Evolutionary conservation across 2,888 invertebrate species (phyloP), one percentile per base, ranked within the genome.

Genomic region (Diplazon laetatorius): DNA sequence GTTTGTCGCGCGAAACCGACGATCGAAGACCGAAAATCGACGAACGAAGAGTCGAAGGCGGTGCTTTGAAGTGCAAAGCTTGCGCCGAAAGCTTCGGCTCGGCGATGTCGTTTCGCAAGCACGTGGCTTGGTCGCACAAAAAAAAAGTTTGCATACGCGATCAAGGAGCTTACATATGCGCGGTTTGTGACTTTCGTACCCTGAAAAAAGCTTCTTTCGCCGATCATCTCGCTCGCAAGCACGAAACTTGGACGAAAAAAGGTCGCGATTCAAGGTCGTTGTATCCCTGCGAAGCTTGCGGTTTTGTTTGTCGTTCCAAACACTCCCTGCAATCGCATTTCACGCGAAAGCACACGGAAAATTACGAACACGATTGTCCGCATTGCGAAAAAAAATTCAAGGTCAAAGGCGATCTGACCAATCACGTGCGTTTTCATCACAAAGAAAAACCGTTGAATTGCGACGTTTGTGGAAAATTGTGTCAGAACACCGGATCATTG

Each of bases 261-360:
- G n/a, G n/a, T n/a, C 87, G 87, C 0, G 82, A 82, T 9, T 83
- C 57, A 25, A 85, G 72, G 12, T 70, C 82, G 16, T 71, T 86
- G 1, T 91, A 89, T 50, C 91, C 91, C 0, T 91, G 91, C 60
- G 85, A 68, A 0, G 88, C 87, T 0, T 91, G 91, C 63, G 90
- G 90, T 0, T 91, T 90, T 52, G 86, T 88, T 2, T 91, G 91
- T 39, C 84, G 91, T 5, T 89, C 90, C 2, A 91, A 91, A 44
- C 91, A 91, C 73, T 91, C 91, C 6, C 75, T 91, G 1, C 91
- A 91, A 63, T 90, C 91, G 1, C 91, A 91, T 65, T 91, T 90
- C 57, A 90, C 88, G 0, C 81, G 91, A 0, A 91, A 91, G 59
- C 91, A 91, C 82, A 91, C 91, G 0, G 91, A 91, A 37, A 84